These are phyloP conservation scores for Cassiopea andromeda DNA, from an alignment of 30 jellyfish, hydroid and myxozoan genomes.

Conservation along the genomic window DNA sequence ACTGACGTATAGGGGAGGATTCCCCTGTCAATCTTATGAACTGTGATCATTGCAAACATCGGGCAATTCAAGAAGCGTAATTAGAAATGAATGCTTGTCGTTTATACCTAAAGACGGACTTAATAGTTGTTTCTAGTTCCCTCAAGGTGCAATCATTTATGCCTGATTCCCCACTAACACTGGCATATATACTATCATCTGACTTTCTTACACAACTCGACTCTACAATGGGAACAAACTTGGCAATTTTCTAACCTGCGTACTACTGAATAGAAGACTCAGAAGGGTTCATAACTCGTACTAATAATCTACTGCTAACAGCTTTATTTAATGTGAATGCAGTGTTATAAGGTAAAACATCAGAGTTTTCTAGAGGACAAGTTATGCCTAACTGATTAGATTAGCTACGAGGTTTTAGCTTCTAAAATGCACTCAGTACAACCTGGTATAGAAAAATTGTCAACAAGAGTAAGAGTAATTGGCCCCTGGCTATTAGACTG, in stretches of 20 bases:
- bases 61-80: slow-evolving; percentile 14
- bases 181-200: background rate
- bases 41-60: slow-evolving; percentile 42
- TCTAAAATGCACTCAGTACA: background rate
- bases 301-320: background rate
- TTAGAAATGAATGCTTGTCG: slow-evolving; percentile 8
- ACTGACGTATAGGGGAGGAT: slow-evolving; percentile 40
- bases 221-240: background rate
- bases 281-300: background rate
- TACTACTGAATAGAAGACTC: background rate
- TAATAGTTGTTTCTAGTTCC: slow-evolving; percentile 31
- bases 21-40: slow-evolving; percentile 43
- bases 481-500: background rate
- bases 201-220: background rate
- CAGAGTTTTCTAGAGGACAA: background rate
- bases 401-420: background rate
- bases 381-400: background rate
- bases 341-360: background rate
- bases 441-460: background rate
- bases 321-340: background rate
- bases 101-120: slow-evolving; percentile 19
- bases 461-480: background rate
- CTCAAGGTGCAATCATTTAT: slow-evolving; percentile 4
- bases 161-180: background rate
- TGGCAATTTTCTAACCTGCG: background rate